A percentile compares a stretch with the other conserved stretches of the same genome.
Evolutionary conservation across 2,113 vertebrate genomes (phyloP).

Genomic region (Probosciger aterrimus): DNA sequence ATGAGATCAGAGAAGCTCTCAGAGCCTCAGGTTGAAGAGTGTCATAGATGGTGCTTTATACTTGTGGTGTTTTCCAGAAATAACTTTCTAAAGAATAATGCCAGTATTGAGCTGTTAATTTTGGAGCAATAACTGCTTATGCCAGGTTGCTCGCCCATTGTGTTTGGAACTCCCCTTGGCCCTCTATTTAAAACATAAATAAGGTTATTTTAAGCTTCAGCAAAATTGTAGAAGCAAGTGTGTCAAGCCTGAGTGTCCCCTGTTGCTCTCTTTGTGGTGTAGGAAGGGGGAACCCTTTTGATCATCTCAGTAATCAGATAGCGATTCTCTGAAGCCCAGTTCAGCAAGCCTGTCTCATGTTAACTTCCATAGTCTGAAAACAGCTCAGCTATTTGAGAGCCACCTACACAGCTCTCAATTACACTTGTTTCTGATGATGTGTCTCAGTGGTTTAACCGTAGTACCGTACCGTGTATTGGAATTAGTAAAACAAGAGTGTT

Average conservation of each 20-base stretch:
- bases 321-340: neutral
- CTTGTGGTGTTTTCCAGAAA: neutral
- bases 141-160: neutral
- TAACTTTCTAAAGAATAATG: neutral
- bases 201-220: neutral
- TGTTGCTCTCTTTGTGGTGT: neutral
- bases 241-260: neutral
- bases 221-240: neutral
- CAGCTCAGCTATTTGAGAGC: neutral
- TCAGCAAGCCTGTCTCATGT: neutral
- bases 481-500: neutral
- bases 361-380: neutral
- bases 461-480: neutral
- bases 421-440: neutral
- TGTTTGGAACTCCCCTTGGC: neutral
- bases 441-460: neutral
- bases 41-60: neutral
- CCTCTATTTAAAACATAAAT: neutral
- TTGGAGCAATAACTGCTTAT: neutral
- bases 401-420: slow-evolving; percentile 26
- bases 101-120: neutral
- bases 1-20: neutral
- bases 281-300: slow-evolving; percentile 16
- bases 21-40: neutral
- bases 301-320: neutral